These are phyloP conservation scores for Gadus macrocephalus DNA, from an alignment of 2,113 vertebrate species.

Conservation along the genomic window DNA sequence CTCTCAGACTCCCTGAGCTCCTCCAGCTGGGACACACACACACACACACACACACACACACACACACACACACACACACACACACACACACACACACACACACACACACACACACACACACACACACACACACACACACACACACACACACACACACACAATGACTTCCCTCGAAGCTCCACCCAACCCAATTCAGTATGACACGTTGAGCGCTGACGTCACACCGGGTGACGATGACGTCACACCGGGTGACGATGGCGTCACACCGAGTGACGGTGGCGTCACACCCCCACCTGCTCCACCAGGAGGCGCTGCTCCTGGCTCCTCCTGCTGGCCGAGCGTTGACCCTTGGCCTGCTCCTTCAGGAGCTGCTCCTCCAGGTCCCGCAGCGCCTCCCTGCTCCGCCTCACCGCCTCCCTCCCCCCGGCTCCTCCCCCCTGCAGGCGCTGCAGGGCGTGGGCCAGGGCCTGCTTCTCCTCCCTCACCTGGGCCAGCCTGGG, in stretches of 20 bases:
- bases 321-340: slow-evolving; percentile 64
- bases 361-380: slow-evolving; percentile 81
- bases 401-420: slow-evolving; percentile 67
- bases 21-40: slow-evolving; percentile 69
- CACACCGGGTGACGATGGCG: too few relatives aligned
- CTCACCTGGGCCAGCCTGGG: slow-evolving; percentile 72
- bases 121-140: too few relatives aligned
- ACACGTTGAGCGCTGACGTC: too few relatives aligned
- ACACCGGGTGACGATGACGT: too few relatives aligned
- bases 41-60: neutral
- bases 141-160: too few relatives aligned
- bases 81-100: too few relatives aligned
- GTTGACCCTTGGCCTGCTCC: slow-evolving; percentile 76
- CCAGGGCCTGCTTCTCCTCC: slow-evolving; percentile 77
- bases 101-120: too few relatives aligned
- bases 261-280: too few relatives aligned
- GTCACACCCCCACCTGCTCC: slow-evolving; percentile 72
- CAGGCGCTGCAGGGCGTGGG: slow-evolving; percentile 67
- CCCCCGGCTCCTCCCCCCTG: slow-evolving; percentile 41
- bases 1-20: slow-evolving; percentile 79
- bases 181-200: too few relatives aligned
- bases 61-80: too few relatives aligned
- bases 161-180: too few relatives aligned
- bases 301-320: slow-evolving; percentile 78
- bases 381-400: slow-evolving; percentile 68